Evolutionary conservation across 2,888 invertebrate species (phyloP).

Genomic region (Xestia sexstrigata): DNA sequence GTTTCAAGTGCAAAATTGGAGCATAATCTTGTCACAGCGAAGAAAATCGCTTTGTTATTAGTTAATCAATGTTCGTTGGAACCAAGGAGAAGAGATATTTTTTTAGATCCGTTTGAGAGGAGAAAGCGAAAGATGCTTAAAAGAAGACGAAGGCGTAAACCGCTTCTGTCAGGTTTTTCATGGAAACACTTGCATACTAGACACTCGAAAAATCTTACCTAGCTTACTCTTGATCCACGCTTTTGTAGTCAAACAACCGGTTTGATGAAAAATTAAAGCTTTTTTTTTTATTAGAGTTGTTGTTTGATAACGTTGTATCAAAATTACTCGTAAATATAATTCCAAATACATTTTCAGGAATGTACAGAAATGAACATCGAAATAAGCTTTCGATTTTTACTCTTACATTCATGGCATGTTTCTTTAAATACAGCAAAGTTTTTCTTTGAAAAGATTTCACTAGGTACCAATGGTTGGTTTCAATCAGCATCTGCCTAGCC

Average conservation of each 20-base stretch:
- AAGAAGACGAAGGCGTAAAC: constrained; percentile 30
- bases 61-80: constrained; percentile 60
- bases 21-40: constrained; percentile 72
- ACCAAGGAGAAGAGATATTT: constrained; percentile 13
- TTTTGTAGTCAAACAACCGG: neutral
- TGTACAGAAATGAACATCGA: neutral
- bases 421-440: neutral
- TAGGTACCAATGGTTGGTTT: neutral
- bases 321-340: constrained; percentile 4
- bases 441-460: neutral
- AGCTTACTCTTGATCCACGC: constrained; percentile 8
- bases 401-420: neutral
- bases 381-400: neutral
- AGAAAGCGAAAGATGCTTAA: constrained; percentile 41
- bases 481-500: neutral
- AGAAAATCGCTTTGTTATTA: constrained; percentile 76
- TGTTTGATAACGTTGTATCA: neutral
- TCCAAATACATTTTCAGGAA: neutral
- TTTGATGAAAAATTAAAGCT: neutral
- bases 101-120: constrained; percentile 21
- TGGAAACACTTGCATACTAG: constrained; percentile 20
- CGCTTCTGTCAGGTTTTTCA: constrained; percentile 15
- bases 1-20: constrained; percentile 64
- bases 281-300: neutral
- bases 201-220: constrained; percentile 13